Percentiles rank a stretch among this genome's conserved stretches.
phyloP scores from a whole-genome alignment of 2,113 vertebrate species.

The Tragelaphus buxtoni region DNA sequence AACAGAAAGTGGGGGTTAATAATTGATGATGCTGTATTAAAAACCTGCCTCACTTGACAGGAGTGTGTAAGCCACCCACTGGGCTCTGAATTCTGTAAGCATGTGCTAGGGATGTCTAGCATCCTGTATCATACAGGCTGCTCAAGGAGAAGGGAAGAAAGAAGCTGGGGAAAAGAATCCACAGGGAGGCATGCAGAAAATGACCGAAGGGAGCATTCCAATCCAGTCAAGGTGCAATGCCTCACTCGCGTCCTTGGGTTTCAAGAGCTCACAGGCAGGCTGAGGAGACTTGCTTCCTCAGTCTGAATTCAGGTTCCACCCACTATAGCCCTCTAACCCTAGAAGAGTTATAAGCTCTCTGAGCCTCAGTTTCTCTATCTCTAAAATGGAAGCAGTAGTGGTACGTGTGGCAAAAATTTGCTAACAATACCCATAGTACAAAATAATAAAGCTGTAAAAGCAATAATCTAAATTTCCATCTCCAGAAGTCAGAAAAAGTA shows the following conservation, averaged over 20 bases:
- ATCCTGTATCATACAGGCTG: accelerated
- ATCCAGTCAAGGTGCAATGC: accelerated
- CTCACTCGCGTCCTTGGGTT: not conserved
- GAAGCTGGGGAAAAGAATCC: not conserved
- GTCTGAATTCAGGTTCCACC: not conserved
- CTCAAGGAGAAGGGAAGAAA: not conserved
- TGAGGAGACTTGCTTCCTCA: not conserved
- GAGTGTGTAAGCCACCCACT: not conserved
- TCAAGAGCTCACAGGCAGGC: not conserved
- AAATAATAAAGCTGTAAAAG: not conserved
- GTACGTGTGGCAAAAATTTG: accelerated
- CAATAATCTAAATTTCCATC: not conserved
- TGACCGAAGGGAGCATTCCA: not conserved
- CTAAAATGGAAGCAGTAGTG: not conserved
- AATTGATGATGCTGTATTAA: not conserved
- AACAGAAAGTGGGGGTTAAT: not conserved
- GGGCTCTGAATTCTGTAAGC: not conserved
- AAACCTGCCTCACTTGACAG: not conserved
- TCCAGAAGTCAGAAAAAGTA: not conserved
- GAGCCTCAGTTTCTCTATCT: not conserved
- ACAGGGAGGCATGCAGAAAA: not conserved
- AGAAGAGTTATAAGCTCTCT: not conserved
- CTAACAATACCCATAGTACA: not conserved
- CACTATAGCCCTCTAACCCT: not conserved
- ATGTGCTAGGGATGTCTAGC: accelerated